phyloP scores from a whole-genome alignment of 2,888 invertebrate species.

The Adela reaumurella region DNA sequence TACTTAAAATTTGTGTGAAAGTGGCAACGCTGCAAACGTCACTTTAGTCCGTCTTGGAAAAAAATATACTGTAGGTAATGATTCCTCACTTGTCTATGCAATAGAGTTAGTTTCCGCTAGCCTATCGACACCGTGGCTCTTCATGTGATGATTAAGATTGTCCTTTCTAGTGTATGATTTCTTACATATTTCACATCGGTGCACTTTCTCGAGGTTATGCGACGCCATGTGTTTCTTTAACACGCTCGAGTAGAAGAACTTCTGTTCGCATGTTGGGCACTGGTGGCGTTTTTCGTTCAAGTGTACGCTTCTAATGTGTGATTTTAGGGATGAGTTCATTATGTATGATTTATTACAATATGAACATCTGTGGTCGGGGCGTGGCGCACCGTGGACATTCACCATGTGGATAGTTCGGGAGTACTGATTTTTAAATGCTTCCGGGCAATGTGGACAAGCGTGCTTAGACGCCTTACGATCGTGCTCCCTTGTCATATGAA shows the following conservation, averaged over 20 bases:
- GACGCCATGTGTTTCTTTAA: background rate
- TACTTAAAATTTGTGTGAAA: too few species aligned
- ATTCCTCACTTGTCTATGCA: too few species aligned
- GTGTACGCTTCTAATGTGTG: background rate
- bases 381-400: conserved; percentile 19
- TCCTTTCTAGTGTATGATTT: background rate
- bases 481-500: conserved; percentile 3
- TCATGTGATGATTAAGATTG: background rate
- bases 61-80: too few species aligned
- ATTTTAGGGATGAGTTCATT: background rate
- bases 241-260: background rate
- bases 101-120: too few species aligned
- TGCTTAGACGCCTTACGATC: conserved; percentile 1
- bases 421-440: conserved; percentile 2
- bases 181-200: background rate
- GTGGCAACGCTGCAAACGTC: too few species aligned
- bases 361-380: conserved; percentile 21
- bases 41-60: too few species aligned
- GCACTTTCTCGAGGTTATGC: background rate
- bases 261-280: background rate
- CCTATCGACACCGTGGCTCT: background rate
- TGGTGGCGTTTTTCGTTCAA: background rate
- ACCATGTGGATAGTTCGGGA: conserved; percentile 17
- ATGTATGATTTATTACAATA: conserved; percentile 19
- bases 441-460: conserved; percentile 5